Percentiles rank a stretch among this genome's conserved stretches.
These are phyloP conservation scores for Cardiocondyla obscurior DNA, from an alignment of 1,140 invertebrate genomes.

Conservation along the genomic window DNA sequence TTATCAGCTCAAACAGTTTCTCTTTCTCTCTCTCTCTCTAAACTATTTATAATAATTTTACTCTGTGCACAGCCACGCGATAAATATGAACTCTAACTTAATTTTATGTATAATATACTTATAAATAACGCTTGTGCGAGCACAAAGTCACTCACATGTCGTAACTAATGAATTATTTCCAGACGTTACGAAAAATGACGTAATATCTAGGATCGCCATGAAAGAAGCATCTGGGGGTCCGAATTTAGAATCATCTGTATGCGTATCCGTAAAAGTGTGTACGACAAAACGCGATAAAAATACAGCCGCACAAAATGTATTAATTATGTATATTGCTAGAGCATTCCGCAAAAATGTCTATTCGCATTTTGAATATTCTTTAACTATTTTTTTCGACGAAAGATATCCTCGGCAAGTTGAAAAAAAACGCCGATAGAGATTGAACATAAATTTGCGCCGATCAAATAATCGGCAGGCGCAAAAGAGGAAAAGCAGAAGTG, in stretches of 20 bases:
- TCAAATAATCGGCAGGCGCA: background rate
- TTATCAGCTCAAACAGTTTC: background rate
- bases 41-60: background rate
- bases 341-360: too few species aligned
- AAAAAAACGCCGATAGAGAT: too few species aligned
- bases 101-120: background rate
- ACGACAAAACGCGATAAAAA: background rate
- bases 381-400: too few species aligned
- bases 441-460: too few species aligned
- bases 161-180: constrained; percentile 25
- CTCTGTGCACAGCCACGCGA: background rate
- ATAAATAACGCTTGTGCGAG: constrained; percentile 13
- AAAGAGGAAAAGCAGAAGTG: background rate
- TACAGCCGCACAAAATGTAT: too few species aligned
- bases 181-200: constrained; percentile 36
- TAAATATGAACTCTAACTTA: background rate
- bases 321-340: too few species aligned
- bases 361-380: too few species aligned
- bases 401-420: too few species aligned
- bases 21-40: too few species aligned
- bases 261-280: too few species aligned
- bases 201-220: constrained; percentile 3
- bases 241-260: constrained; percentile 19
- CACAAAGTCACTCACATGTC: background rate
- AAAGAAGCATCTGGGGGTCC: background rate